Evolutionary conservation across 1,140 invertebrate genomes (phyloP), one percentile per base, ranked within the genome.

Genomic region (Papilio glaucus): DNA sequence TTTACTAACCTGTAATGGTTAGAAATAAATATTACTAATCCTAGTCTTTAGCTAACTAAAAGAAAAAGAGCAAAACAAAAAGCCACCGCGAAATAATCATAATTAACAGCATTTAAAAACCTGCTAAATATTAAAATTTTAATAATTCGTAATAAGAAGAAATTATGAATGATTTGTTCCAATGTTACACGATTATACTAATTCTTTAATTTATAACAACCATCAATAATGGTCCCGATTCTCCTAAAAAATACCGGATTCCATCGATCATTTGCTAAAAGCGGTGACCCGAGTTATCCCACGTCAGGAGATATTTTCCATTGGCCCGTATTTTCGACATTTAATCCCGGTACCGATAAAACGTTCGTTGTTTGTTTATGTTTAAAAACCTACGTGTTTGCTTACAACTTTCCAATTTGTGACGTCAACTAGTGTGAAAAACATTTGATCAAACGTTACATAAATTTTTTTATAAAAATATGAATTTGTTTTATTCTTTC

Each of bases 251-350:
- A 53, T 24, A 24, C 49, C 6, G 42, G 9, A 21, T 53, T 24
- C 49, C 4, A 53, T 53, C 21, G 49, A 53, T 53, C 49, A 10
- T 24, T 24, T 53, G 49, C 18, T 53, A 53, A 24, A 53, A 12
- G 49, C 49, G 49, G 49, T 53, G 49, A 53, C 49, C 42, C 49
- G 49, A 53, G 49, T 57, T 57, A 26, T 57, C 49, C 49, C 9
- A 9, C 21, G 49, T 57, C 49, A 57, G 49, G 49, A 57, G 4
- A 57, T 57, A 57, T 57, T 57, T 57, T 57, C 49, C 24, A 24
- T 24, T 26, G 18, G 21, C 18, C 21, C 49, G 49, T 57, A 49
- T 49, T 49, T 57, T 21, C 10, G 21, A 57, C 10, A 57, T 57
- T 57, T 57, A 57, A 24, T 57, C 49, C 49, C 10, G 18, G 49